Evolutionary conservation across 1,140 invertebrate species (phyloP).

Genomic region (Apis dorsata): DNA sequence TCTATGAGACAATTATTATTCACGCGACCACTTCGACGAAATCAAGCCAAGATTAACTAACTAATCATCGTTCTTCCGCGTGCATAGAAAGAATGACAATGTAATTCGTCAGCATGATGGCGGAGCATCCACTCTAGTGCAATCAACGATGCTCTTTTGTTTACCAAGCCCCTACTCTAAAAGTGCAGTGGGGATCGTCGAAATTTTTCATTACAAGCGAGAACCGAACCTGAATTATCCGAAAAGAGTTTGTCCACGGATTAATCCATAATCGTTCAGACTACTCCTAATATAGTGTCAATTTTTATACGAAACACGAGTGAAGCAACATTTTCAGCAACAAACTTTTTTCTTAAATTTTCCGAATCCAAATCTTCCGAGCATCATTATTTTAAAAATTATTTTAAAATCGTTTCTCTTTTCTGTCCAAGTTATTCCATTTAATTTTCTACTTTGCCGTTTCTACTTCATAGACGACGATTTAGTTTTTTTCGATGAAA

Average conservation of each 20-base stretch:
- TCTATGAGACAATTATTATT: not conserved
- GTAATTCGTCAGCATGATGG: constrained; percentile 53
- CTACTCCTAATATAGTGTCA: no score
- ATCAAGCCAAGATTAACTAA: constrained; percentile 17
- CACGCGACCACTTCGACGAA: not conserved
- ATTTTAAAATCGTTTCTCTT: no score
- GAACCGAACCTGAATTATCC: constrained; percentile 13
- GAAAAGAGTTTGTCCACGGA: not conserved
- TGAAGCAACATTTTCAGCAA: no score
- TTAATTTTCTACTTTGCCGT: no score
- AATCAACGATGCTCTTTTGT: constrained; percentile 58
- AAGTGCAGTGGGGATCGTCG: constrained; percentile 5
- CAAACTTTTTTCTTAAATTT: no score
- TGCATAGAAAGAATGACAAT: constrained; percentile 19
- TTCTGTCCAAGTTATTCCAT: no score
- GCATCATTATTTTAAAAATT: no score
- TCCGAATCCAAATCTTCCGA: no score
- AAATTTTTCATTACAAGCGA: constrained; percentile 22
- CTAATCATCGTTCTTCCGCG: not conserved
- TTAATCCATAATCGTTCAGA: constrained; percentile 3
- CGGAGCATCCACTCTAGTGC: constrained; percentile 25
- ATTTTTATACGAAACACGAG: not conserved
- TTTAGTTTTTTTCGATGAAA: not conserved
- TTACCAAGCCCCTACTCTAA: constrained; percentile 26
- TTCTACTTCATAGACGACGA: not conserved